These are phyloP conservation scores for Symphodus melops DNA, from an alignment of 2,113 vertebrate species.

Conservation along the genomic window DNA sequence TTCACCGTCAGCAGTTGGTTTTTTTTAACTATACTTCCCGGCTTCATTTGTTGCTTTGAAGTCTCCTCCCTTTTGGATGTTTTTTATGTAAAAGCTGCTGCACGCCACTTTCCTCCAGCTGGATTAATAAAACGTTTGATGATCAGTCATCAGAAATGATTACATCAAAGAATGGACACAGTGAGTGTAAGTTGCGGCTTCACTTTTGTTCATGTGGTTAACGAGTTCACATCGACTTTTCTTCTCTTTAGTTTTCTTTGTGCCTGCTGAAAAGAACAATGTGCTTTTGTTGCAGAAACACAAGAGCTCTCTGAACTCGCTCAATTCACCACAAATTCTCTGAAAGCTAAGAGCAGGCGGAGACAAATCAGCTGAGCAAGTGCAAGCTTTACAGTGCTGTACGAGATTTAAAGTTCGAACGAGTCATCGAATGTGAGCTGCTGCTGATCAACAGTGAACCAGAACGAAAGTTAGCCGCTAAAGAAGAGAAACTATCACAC, in stretches of 20 bases:
- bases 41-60: too few relatives aligned
- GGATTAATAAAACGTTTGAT: too few relatives aligned
- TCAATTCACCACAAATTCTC: background rate
- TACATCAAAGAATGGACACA: background rate
- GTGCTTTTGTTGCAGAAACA: constrained; percentile 5
- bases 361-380: background rate
- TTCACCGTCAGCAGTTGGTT: too few relatives aligned
- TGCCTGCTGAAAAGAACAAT: background rate
- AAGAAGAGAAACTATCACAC: background rate
- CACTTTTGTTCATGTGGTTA: background rate
- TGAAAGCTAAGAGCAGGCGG: background rate
- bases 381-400: background rate
- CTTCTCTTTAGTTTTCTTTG: background rate
- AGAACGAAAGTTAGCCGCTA: background rate
- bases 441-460: too few relatives aligned
- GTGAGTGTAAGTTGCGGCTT: background rate
- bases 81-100: too few relatives aligned
- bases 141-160: background rate
- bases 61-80: too few relatives aligned
- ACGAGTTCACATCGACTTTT: background rate
- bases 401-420: background rate
- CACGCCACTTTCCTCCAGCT: too few relatives aligned
- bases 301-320: background rate
- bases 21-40: too few relatives aligned
- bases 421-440: background rate